Conservation (phyloP, 1,140 invertebrate genomes). For the Drosophila obscura region DNA sequence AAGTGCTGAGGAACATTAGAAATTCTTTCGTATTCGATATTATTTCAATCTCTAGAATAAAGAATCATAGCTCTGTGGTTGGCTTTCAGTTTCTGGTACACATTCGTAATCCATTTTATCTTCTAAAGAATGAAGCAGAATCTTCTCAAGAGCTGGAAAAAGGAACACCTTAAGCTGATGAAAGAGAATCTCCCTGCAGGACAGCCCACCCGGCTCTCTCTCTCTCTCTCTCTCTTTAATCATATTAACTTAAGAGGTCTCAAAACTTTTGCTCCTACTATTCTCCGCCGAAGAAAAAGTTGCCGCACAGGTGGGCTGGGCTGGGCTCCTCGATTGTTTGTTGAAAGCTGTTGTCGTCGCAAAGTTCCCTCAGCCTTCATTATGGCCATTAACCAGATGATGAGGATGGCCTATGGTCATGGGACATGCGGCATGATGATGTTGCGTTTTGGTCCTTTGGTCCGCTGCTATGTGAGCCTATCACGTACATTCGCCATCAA, state of each 20-base stretch:
- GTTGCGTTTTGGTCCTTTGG: constrained; percentile 19
- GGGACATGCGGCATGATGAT: constrained; percentile 30
- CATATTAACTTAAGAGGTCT: constrained; percentile 47
- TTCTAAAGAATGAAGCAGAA: no score
- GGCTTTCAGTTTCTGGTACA: no score
- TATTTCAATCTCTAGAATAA: no score
- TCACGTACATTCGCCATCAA: constrained; percentile 81
- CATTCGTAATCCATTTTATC: no score
- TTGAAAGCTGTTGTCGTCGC: constrained; percentile 73
- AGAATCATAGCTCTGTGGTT: no score
- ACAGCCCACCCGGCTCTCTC: no score
- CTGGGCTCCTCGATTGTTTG: constrained; percentile 44
- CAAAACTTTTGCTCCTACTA: no score
- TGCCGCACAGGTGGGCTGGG: constrained; percentile 63
- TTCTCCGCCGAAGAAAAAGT: constrained; percentile 2
- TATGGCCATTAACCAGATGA: constrained; percentile 45
- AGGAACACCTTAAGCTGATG: no score
- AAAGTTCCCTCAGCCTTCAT: constrained; percentile 41
- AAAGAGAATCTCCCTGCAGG: no score
- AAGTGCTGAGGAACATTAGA: no score
- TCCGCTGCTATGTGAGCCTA: constrained; percentile 63
- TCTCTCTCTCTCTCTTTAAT: constrained; percentile 12
- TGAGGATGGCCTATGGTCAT: neutral
- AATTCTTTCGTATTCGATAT: no score
- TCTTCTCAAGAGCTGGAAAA: no score